Evolutionary conservation across 1,140 invertebrate genomes (phyloP).

Genomic region (Octopus sinensis): DNA sequence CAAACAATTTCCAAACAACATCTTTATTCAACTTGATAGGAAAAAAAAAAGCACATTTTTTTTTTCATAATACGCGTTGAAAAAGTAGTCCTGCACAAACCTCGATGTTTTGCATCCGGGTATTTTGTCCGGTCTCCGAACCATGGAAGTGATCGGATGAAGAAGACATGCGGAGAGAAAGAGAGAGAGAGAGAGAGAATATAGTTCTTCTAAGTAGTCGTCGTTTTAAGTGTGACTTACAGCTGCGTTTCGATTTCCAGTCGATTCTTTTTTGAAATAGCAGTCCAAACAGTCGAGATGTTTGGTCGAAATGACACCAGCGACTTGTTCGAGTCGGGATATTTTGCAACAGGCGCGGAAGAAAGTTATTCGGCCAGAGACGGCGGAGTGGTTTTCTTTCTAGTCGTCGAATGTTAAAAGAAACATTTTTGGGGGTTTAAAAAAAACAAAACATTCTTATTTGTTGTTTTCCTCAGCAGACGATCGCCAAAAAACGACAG

Average conservation of each 20-base stretch:
- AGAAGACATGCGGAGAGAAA: neutral
- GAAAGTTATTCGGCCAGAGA: constrained; percentile 7
- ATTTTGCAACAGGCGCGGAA: constrained; percentile 11
- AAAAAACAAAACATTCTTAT: neutral
- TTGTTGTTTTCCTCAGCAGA: neutral
- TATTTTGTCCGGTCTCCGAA: constrained; percentile 7
- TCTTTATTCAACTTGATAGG: constrained; percentile 1
- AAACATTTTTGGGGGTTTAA: neutral
- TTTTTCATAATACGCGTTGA: constrained; percentile 6
- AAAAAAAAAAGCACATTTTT: too few species aligned
- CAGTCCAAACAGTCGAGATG: neutral
- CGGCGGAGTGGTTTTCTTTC: neutral
- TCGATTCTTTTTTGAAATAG: neutral
- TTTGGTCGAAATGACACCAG: neutral
- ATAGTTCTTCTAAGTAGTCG: neutral
- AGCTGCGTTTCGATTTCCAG: neutral
- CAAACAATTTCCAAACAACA: neutral
- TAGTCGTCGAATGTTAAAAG: constrained; percentile 4
- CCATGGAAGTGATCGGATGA: neutral
- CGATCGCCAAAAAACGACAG: neutral
- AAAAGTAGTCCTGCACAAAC: neutral
- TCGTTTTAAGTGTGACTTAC: constrained; percentile 8
- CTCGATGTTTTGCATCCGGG: neutral
- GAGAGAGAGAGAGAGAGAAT: neutral
- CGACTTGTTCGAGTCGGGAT: neutral